Evolutionary conservation across 2,888 invertebrate genomes (phyloP).

Genomic region (Neoascia interrupta): DNA sequence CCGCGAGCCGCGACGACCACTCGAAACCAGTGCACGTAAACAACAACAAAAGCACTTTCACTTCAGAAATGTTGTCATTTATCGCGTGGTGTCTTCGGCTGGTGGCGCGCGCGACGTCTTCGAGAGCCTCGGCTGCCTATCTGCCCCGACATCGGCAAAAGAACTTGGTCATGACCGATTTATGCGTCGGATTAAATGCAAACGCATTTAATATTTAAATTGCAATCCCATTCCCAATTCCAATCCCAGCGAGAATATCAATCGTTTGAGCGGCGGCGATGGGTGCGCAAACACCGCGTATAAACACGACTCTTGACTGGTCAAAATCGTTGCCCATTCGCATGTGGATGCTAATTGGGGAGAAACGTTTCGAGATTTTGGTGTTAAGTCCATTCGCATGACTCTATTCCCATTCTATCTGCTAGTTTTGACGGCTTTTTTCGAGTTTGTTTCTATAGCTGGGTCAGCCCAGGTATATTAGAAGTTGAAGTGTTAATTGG

Average conservation of each 20-base stretch:
- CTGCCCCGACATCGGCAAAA: no score
- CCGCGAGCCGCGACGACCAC: slow-evolving; percentile 54
- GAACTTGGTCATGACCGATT: slow-evolving; percentile 66
- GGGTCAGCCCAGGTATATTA: slow-evolving; percentile 37
- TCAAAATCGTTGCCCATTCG: slow-evolving; percentile 26
- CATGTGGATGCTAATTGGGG: slow-evolving; percentile 40
- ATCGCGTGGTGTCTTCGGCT: background rate
- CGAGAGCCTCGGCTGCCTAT: no score
- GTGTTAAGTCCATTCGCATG: slow-evolving; percentile 20
- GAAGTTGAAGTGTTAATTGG: slow-evolving; percentile 48
- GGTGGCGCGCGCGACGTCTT: background rate
- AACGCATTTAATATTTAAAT: slow-evolving; percentile 39
- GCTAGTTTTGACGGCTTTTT: background rate
- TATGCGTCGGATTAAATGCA: slow-evolving; percentile 47
- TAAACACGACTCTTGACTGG: slow-evolving; percentile 28
- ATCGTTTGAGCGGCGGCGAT: slow-evolving; percentile 19
- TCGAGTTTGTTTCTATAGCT: background rate
- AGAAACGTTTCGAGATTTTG: slow-evolving; percentile 23
- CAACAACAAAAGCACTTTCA: slow-evolving; percentile 53
- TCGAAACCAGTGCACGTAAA: slow-evolving; percentile 26
- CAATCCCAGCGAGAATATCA: slow-evolving; percentile 7
- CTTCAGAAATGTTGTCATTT: slow-evolving; percentile 61
- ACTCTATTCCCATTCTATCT: background rate
- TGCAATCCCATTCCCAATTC: slow-evolving; percentile 33
- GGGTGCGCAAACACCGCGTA: background rate